Base-by-base conservation (phyloP, 2,113 vertebrate species). In the Panthera tigris region DNA sequence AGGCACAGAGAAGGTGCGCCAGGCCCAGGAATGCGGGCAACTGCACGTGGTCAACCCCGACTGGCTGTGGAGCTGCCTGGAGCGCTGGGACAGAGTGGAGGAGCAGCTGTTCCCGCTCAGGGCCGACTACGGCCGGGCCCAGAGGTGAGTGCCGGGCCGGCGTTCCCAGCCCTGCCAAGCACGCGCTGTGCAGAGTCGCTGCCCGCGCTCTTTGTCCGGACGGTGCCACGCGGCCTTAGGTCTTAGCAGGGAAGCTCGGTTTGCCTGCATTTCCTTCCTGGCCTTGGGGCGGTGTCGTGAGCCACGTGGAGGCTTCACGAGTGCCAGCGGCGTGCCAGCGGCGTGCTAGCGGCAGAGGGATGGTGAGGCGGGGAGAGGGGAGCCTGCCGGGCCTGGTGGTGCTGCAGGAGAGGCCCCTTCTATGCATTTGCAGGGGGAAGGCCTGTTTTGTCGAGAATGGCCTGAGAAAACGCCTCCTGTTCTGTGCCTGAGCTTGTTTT, bases 1-100 rank as follows among this genome's bases (percentile, higher is more conserved):
- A 99, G 99, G 99, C 95, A 99, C 99, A 0, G 99, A 99, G 98
- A 99, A 99, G 98, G 99, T 99, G 7, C 99, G 99, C 3, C 99
- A 99, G 98, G 99, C 99, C 3, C 99, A 99, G 96, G 99, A 99
- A 84, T 99, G 99, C 94, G 99, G 99, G 94, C 99, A 99, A 89
- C 99, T 99, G 48, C 98, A 99, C 0, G 99, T 99, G 84, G 99
- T 99, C 93, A 99, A 99, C 96, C 99, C 99, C 0, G 99, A 99
- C 45, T 99, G 99, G 99, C 99, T 99, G 86, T 99, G 99, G 99
- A 99, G 99, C 98, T 99, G 99, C 94, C 98, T 99, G 97, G 99
- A 99, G 96, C 99, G 99, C 94, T 99, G 99, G 99, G 99, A 99
- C 98, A 99, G 99, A 92, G 99, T 99, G 78, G 99, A 99, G 89